Evolutionary conservation across 2,113 vertebrate species (phyloP).

Genomic region (Sitta europaea): DNA sequence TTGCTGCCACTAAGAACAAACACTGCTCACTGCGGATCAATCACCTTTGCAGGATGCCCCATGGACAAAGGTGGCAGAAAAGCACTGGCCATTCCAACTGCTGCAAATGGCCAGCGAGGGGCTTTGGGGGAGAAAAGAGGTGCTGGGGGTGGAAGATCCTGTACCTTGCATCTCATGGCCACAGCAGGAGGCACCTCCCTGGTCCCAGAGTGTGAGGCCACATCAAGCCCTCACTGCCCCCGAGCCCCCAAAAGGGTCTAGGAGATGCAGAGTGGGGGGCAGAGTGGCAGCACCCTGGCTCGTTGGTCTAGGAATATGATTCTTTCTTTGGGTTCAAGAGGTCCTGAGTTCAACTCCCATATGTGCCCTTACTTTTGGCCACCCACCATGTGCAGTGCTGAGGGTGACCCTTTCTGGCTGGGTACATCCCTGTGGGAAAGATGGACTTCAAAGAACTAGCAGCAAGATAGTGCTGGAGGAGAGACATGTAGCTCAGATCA

Average conservation of each 20-base stretch:
- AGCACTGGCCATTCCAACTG: not conserved
- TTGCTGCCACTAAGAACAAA: not conserved
- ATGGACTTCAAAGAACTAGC: not conserved
- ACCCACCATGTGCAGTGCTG: not conserved
- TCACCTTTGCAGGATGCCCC: not conserved
- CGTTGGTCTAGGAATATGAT: slow-evolving; percentile 69
- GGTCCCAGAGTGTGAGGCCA: not conserved
- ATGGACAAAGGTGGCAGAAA: not conserved
- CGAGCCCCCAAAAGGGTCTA: not conserved
- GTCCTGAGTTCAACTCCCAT: slow-evolving; percentile 58
- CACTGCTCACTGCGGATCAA: not conserved
- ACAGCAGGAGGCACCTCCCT: not conserved
- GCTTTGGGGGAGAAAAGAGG: too few species aligned
- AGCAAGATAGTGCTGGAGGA: not conserved
- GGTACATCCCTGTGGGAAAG: not conserved
- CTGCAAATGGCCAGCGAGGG: not conserved
- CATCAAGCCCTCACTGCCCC: not conserved
- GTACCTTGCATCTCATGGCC: not conserved
- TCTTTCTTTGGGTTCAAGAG: slow-evolving; percentile 64
- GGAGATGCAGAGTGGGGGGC: not conserved
- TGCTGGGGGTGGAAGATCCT: not conserved
- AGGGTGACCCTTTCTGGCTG: not conserved
- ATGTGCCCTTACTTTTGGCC: not conserved
- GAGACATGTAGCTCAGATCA: not conserved
- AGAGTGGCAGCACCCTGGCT: not conserved